A percentile compares a stretch with the other conserved stretches of the same genome.
Conservation (phyloP, 1,140 invertebrate genomes). For the Penaeus chinensis region DNA sequence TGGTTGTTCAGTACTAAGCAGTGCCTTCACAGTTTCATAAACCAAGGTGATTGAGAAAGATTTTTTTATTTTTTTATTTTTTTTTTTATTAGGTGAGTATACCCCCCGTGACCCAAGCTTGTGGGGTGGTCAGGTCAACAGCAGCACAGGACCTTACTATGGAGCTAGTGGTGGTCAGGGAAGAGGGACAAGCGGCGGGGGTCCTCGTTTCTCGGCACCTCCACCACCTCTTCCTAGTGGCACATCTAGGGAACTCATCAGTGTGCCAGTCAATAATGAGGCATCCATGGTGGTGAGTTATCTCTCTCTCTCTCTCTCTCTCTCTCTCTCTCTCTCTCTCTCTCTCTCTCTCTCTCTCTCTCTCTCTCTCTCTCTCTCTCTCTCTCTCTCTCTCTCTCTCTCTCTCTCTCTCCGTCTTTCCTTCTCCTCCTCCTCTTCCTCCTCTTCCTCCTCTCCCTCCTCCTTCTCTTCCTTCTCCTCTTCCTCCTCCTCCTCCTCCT, state of each 20-base stretch:
- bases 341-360: conserved; percentile 66
- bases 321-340: conserved; percentile 67
- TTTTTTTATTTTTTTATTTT: neutral
- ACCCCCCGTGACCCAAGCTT: conserved; percentile 61
- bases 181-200: conserved; percentile 33
- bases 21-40: neutral
- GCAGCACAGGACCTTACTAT: conserved; percentile 40
- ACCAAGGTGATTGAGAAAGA: neutral
- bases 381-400: conserved; percentile 26
- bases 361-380: conserved; percentile 60
- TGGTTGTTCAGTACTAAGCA: too few species aligned
- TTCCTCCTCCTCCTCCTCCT: too few species aligned
- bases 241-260: conserved; percentile 52
- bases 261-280: conserved; percentile 58
- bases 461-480: neutral
- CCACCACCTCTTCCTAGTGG: conserved; percentile 65
- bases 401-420: neutral
- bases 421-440: neutral
- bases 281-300: conserved; percentile 66
- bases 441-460: neutral
- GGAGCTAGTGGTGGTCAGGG: conserved; percentile 31
- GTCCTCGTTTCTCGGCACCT: conserved; percentile 65
- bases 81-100: conserved; percentile 51
- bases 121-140: conserved; percentile 45
- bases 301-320: conserved; percentile 65